phyloP scores from a whole-genome alignment of 2,797 vertebrate species.

The Gallinago nigripennis region DNA sequence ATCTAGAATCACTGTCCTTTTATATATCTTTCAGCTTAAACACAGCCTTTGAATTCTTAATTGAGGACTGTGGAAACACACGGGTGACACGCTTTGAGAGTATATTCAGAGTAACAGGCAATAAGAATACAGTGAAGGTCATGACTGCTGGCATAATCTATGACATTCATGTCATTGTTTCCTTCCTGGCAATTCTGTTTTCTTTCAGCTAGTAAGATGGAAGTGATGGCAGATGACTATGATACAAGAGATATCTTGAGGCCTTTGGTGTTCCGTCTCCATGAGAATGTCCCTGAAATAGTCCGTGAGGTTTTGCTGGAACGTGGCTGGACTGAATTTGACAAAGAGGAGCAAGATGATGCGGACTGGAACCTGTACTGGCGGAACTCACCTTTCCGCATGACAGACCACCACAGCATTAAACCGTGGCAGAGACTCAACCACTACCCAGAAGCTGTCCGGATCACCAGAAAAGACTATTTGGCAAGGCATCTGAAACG shows the following conservation, averaged over 20 bases:
- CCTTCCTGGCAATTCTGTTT: not conserved
- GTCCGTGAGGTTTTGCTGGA: conserved; percentile 85
- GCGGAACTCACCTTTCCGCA: conserved; percentile 75
- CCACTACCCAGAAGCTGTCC: conserved; percentile 81
- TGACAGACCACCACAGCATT: conserved; percentile 73
- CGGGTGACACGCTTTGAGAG: not conserved
- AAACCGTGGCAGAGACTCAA: conserved; percentile 87
- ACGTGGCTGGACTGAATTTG: conserved; percentile 81
- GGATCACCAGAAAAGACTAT: conserved; percentile 83
- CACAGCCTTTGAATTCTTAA: not conserved
- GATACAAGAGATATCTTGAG: not conserved
- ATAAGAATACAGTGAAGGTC: not conserved
- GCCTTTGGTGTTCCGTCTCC: conserved; percentile 79
- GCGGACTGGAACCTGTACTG: conserved; percentile 86
- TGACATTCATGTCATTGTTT: not conserved
- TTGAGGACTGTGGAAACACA: not conserved
- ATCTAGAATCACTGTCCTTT: not conserved
- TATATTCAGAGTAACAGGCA: not conserved
- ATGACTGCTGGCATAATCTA: not conserved
- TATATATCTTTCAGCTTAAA: not conserved
- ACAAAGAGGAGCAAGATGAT: conserved; percentile 56
- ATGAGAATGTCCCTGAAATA: conserved; percentile 71
- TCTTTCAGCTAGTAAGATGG: not conserved
- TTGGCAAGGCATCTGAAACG: conserved; percentile 80
- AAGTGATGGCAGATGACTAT: conserved; percentile 40